Conservation (phyloP, 2,888 invertebrate genomes). For the Thereva nobilitata region DNA sequence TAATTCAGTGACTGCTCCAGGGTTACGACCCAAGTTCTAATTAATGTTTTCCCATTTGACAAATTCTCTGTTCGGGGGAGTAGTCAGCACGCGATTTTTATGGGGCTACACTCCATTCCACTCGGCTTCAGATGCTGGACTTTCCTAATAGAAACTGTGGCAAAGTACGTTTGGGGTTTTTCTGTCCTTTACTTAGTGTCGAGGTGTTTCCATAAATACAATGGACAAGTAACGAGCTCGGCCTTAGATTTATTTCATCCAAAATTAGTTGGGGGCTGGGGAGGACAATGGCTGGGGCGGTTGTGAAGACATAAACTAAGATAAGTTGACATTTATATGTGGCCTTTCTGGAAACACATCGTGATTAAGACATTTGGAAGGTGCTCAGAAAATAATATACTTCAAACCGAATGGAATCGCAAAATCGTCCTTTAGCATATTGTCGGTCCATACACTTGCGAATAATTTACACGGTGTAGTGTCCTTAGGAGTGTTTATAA, state of each 20-base stretch:
- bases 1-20: conserved; percentile 45
- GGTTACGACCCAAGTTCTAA: conserved; percentile 48
- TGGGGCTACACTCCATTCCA: conserved; percentile 7
- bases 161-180: background rate
- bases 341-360: background rate
- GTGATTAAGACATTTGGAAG: background rate
- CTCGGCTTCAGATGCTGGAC: conserved; percentile 13
- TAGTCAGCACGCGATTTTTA: conserved; percentile 46
- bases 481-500: too few relatives aligned
- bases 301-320: conserved; percentile 48
- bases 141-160: conserved; percentile 14
- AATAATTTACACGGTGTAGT: too few relatives aligned
- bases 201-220: conserved; percentile 52
- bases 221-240: conserved; percentile 42
- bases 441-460: too few relatives aligned
- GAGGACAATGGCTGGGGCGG: conserved; percentile 42
- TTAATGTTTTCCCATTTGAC: conserved; percentile 49
- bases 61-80: conserved; percentile 42
- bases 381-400: too few relatives aligned
- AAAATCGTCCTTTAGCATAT: too few relatives aligned
- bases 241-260: conserved; percentile 41
- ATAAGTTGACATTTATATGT: conserved; percentile 49
- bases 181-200: conserved; percentile 43
- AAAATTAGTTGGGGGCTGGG: conserved; percentile 23
- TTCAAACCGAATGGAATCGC: background rate